Base-by-base conservation (phyloP, 2,797 vertebrate genomes). In the Babyrousa celebensis region DNA sequence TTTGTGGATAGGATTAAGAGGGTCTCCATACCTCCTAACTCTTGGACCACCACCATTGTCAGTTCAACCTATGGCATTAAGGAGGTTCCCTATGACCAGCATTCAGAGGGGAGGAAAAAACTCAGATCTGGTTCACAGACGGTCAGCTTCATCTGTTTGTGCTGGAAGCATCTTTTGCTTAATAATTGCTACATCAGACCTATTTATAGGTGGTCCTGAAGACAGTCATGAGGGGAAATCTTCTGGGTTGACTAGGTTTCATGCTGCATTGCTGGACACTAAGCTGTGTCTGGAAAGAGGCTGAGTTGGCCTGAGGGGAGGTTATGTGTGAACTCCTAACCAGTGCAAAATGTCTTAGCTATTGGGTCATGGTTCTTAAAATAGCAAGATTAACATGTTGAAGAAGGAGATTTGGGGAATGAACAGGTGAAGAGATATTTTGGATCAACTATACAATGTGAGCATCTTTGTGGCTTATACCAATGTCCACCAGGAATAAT, bases 51-150 rank as follows among this genome's bases (percentile, higher is more conserved):
- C 4, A 43, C 20, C 5, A 68, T 60, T 67, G 70, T 85, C 27
- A 79, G 40, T 40, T 87, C 60, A 54, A 56, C 2, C 20, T 67
- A 10, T 4, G 3, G 3, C 36, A 58, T 65, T n/a, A 70, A 83
- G 43, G 12, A 82, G 5, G 1, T 23, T 23, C 4, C n/a, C 17
- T 18, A 5, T 16, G 3, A 43, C 11, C 17, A 56, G 6, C 12
- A 29, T 21, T n/a, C 1, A 1, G 1, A 16, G 1, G 0, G 54
- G 14, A 40, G 48, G 1, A 18, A 58, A n/a, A 16, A 18, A 25
- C 9, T 67, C n/a, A 5, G 52, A n/a, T 10, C 12, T 17, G 9
- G 2, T 56, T 80, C 16, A 65, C 16, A 75, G 36, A 36, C n/a
- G 25, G 2, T 4, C 25, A 86, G 20, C 17, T 87, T n/a, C 74